Conservation (phyloP, 2,797 vertebrate species). For the Syndactyla subalaris region DNA sequence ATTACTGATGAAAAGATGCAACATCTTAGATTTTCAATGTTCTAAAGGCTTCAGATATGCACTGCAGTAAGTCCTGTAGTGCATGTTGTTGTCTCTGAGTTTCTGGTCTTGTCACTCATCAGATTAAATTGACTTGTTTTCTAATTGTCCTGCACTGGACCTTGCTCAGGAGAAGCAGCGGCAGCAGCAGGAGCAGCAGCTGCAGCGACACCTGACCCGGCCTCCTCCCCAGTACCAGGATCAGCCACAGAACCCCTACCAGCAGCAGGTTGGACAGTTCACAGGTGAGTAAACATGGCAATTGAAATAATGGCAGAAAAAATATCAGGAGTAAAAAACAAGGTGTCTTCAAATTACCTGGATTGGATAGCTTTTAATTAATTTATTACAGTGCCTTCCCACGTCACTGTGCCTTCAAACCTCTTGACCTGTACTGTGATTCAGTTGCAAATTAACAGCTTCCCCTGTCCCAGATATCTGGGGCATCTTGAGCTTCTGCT, state of each 20-base stretch:
- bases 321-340: not conserved
- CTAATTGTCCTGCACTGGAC: not conserved
- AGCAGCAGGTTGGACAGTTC: conserved; percentile 88
- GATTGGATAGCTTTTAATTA: not conserved
- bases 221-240: conserved; percentile 98
- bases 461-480: not conserved
- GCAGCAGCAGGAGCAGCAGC: conserved; percentile 89
- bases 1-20: not conserved
- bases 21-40: not conserved
- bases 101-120: not conserved
- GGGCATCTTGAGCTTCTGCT: not conserved
- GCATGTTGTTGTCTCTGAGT: not conserved
- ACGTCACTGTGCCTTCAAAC: not conserved
- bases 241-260: conserved; percentile 89
- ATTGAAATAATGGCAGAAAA: not conserved
- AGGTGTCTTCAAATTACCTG: not conserved
- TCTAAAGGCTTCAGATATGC: not conserved
- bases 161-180: conserved; percentile 88
- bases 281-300: conserved; percentile 76
- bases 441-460: not conserved
- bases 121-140: not conserved
- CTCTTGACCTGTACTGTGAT: not conserved
- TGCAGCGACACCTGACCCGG: conserved; percentile 93
- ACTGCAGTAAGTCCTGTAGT: not conserved
- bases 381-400: not conserved